phyloP scores from a whole-genome alignment of 2,113 vertebrate genomes.

The Bothrops jararaca region DNA sequence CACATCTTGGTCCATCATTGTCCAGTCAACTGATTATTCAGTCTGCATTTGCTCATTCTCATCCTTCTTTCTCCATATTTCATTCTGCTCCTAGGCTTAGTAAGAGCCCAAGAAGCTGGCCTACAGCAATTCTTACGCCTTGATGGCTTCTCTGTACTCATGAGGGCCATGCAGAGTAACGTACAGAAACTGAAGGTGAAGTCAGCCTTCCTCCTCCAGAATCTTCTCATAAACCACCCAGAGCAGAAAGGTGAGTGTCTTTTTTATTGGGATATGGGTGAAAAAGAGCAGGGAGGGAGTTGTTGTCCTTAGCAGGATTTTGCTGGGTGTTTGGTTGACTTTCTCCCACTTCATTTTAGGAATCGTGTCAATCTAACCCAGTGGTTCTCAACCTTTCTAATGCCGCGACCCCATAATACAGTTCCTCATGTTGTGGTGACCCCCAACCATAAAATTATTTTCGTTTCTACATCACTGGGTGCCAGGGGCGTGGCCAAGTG shows the following conservation, averaged over 20 bases:
- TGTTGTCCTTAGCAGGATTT: background rate
- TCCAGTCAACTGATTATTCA: background rate
- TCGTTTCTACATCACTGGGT: too few species aligned
- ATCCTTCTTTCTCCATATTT: background rate
- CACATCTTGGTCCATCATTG: background rate
- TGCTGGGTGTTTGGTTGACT: background rate
- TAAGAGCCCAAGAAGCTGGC: conserved; percentile 83
- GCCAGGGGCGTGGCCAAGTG: too few species aligned
- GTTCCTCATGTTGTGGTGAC: too few species aligned
- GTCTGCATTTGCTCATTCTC: background rate
- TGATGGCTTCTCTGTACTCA: conserved; percentile 87
- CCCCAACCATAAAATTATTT: too few species aligned
- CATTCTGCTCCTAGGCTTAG: conserved; percentile 71
- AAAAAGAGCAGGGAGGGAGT: background rate
- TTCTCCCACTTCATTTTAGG: background rate
- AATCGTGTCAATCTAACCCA: too few species aligned
- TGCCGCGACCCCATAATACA: too few species aligned
- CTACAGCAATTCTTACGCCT: conserved; percentile 79
- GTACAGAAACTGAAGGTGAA: conserved; percentile 85
- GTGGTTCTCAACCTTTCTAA: too few species aligned
- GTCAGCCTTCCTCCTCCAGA: conserved; percentile 85
- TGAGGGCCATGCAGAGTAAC: conserved; percentile 87
- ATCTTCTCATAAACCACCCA: conserved; percentile 80
- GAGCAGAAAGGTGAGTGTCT: conserved; percentile 81
- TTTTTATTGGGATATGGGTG: background rate